Evolutionary conservation across 92 coral and sea anemone genomes (phyloP), one percentile per base, ranked within the genome.

Genomic region (Heteractis magnifica): DNA sequence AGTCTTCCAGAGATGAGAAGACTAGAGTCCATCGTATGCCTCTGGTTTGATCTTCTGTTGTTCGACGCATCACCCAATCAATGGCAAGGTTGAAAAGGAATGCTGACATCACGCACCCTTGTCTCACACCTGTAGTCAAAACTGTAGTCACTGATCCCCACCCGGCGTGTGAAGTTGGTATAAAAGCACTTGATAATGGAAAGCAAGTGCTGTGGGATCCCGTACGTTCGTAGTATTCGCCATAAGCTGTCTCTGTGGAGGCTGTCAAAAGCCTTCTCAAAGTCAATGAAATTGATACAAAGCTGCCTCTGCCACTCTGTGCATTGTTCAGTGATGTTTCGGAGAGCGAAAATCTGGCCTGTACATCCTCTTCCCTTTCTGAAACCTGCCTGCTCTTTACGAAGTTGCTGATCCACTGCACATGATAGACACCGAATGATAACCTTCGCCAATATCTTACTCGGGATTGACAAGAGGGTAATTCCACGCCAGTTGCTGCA

Each of bases 11-110:
- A 77, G 75, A 77, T 20, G 83, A 59, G 34, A 85, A 70, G 14
- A 26, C 26, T 26, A 80, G 82, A 55, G 88, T 85, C 88, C 83
- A 85, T 85, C 88, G 49, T 53, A 85, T 85, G 52, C 71, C 84
- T 70, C 77, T 70, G 0, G 51, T 49, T 51, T 81, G 77, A n/a
- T 81, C 58, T 62, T 65, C 77, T 13, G 41, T 70, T 16, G 65
- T 81, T 21, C 49, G 48, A 51, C 77, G 78, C 71, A 70, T 49
- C 26, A 81, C 77, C 84, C 84, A 81, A 41, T 71, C 84, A 48
- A 81, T 81, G 19, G 51, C 84, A 81, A 81, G 21, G 52, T 81
- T 81, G 78, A 81, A 81, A 4, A 70, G 77, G 20, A 81, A n/a
- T 21, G 65, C 60, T 50, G 84, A 71, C 84, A 70, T 51, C 75